Evolutionary conservation across 2,113 vertebrate genomes (phyloP).

Genomic region (Lota lota): DNA sequence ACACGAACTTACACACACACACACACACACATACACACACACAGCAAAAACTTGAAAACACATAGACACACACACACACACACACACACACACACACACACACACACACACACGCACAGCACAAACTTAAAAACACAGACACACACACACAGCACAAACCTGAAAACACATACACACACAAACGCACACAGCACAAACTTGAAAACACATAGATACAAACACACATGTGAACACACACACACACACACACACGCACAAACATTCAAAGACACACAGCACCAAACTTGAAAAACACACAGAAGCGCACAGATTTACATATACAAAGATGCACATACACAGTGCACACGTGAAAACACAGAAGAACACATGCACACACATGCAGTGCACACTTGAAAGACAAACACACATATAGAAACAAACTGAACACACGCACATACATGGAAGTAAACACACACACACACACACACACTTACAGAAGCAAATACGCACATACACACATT

Average conservation of each 20-base stretch:
- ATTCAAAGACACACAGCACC: slow-evolving; percentile 16
- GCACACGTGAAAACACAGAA: too few relatives aligned
- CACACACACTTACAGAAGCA: too few relatives aligned
- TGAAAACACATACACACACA: background rate
- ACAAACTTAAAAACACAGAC: background rate
- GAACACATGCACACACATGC: too few relatives aligned
- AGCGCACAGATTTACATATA: background rate
- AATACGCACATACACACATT: too few relatives aligned
- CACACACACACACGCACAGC: slow-evolving; percentile 17
- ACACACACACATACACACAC: background rate
- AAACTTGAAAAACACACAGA: slow-evolving; percentile 3
- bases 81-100: background rate
- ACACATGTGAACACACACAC: slow-evolving; percentile 34
- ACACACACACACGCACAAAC: slow-evolving; percentile 16
- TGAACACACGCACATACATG: too few relatives aligned
- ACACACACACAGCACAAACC: too few relatives aligned
- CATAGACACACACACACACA: slow-evolving; percentile 28
- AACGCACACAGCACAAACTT: background rate
- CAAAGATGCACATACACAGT: background rate
- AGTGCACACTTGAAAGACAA: too few relatives aligned
- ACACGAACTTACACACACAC: background rate
- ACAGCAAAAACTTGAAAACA: background rate
- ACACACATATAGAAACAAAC: too few relatives aligned
- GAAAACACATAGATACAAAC: background rate
- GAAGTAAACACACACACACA: too few relatives aligned